Base-by-base conservation (phyloP, 2,888 invertebrate species). In the Glaucopsyche alexis region DNA sequence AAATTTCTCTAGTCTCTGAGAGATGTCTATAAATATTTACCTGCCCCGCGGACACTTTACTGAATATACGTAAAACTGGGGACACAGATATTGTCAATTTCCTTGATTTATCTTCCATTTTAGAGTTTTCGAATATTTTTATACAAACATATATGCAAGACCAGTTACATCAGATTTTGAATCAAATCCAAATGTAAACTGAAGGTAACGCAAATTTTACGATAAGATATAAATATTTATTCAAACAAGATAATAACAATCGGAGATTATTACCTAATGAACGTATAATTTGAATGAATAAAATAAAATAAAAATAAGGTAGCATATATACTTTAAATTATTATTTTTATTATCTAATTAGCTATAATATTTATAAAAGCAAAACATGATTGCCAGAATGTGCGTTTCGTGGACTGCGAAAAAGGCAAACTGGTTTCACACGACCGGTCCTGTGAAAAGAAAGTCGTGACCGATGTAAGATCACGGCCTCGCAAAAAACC, bases 41-140 rank as follows among this genome's bases (percentile, higher is more conserved):
- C 90, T 91, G 91, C 11, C 84, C 83, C 0, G 91, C 82, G 0
- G 91, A 83, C 13, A 87, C 89, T 83, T 88, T 86, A 16, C 84
- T 90, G 76, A 91, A 89, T 67, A 91, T 85, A 67, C 90, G 80
- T 40, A 91, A 80, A 1, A 89, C 83, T 3, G 91, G 90, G 72
- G 87, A 79, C 75, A 91, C 84, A 2, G 85, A 83, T 40, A 87
- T 80, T 64, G 86, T 84, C 1, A 86, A 77, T 5, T 82, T 80
- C 42, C 82, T 78, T 5, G 81, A 79, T 72, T 82, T 82, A 47
- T 75, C 73, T 70, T 50, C 71, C 55, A 52, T 55, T 52, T 52
- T 40, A 13, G 42, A 14, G 40, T 45, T 55, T 55, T 60, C 13
- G 0, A 16, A 60, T 19, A 8, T 29, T 45, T 19, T 65, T 16